Percentiles rank a stretch among this genome's conserved stretches.
Conservation (phyloP, 2,888 invertebrate genomes). For the Labia minor region DNA sequence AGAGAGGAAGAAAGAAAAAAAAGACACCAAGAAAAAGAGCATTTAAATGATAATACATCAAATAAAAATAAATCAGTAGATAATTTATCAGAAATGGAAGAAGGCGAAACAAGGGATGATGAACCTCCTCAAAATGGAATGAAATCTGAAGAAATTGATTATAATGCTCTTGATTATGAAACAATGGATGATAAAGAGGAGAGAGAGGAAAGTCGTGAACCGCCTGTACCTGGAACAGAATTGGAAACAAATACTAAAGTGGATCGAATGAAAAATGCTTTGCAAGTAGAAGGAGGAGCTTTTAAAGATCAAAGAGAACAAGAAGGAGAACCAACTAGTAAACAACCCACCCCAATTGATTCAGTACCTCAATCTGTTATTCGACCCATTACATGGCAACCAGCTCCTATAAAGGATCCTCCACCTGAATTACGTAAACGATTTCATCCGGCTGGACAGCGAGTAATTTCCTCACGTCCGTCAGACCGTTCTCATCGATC, state of each 20-base stretch:
- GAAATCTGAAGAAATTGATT: conserved; percentile 41
- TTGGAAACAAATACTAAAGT: neutral
- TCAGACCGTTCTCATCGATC: neutral
- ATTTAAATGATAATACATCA: conserved; percentile 15
- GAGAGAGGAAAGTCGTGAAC: conserved; percentile 31
- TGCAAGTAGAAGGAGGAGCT: conserved; percentile 29
- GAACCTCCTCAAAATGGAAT: conserved; percentile 28
- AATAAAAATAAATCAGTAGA: conserved; percentile 9
- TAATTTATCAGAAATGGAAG: conserved; percentile 33
- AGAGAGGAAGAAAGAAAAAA: conserved; percentile 44
- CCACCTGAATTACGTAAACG: neutral
- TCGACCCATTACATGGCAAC: neutral
- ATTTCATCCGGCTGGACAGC: neutral
- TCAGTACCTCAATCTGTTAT: neutral
- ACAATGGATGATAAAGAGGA: conserved; percentile 30
- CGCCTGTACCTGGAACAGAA: neutral
- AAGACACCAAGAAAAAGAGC: conserved; percentile 34
- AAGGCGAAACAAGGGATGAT: conserved; percentile 40
- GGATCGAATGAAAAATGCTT: conserved; percentile 14
- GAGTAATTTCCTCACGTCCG: neutral
- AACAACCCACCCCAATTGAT: too few species aligned
- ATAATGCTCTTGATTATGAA: conserved; percentile 64
- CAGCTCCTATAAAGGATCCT: neutral
- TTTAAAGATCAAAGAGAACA: conserved; percentile 35
- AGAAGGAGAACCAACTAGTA: conserved; percentile 35